These are phyloP conservation scores for Cavia porcellus DNA, from an alignment of 2,113 vertebrate genomes.

Conservation along the genomic window DNA sequence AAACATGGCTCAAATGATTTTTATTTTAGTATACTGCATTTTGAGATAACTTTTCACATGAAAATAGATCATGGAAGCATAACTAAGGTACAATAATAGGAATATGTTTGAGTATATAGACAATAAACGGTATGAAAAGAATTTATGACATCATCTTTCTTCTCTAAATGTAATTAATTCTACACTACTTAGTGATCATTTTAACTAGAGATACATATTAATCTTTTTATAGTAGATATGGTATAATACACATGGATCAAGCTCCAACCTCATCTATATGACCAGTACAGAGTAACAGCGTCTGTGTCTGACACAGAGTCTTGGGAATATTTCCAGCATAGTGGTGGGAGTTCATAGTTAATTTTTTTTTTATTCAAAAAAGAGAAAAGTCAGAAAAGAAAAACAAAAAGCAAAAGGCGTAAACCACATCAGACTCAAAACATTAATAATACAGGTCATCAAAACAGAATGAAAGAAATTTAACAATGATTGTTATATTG, in stretches of 20 bases:
- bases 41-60: not conserved
- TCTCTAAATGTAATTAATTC: not conserved
- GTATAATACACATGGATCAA: not conserved
- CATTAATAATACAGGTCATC: too few relatives aligned
- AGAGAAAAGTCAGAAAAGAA: too few relatives aligned
- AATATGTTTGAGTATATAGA: not conserved
- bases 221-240: not conserved
- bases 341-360: not conserved
- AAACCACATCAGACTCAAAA: too few relatives aligned
- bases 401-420: too few relatives aligned
- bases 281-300: not conserved
- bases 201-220: not conserved
- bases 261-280: not conserved
- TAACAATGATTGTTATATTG: too few relatives aligned
- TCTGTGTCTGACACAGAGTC: not conserved
- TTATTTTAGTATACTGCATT: not conserved
- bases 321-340: not conserved
- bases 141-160: not conserved
- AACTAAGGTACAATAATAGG: not conserved
- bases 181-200: not conserved
- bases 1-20: not conserved
- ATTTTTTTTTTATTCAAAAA: too few relatives aligned
- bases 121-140: not conserved
- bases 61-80: not conserved
- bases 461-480: too few relatives aligned